These are phyloP conservation scores for Scaptomyza hsui DNA, from an alignment of 1,140 invertebrate species.

Conservation along the genomic window DNA sequence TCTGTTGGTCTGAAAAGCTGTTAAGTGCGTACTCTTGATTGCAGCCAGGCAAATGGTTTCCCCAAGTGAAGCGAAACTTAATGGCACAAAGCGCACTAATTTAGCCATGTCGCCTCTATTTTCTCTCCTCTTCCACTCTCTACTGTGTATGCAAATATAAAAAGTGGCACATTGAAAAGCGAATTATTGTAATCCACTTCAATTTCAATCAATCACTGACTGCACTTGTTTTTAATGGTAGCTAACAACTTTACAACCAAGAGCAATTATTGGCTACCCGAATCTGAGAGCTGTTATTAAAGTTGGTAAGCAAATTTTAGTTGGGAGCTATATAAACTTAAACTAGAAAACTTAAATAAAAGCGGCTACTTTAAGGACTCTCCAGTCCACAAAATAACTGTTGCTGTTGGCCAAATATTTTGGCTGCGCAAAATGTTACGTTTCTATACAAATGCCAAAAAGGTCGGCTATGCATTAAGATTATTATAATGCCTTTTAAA, in stretches of 20 bases:
- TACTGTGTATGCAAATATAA: constrained; percentile 5
- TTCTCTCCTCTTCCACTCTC: constrained; percentile 20
- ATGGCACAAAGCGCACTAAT: constrained; percentile 80
- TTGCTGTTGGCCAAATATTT: background rate
- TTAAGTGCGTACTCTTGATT: constrained; percentile 76
- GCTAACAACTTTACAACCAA: constrained; percentile 24
- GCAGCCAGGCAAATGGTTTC: constrained; percentile 57
- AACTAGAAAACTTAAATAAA: background rate
- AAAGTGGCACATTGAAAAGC: constrained; percentile 24
- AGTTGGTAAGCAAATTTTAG: background rate
- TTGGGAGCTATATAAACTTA: background rate
- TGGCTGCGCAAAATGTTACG: background rate
- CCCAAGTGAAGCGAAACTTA: constrained; percentile 73
- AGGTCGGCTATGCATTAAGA: constrained; percentile 61
- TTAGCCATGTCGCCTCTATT: constrained; percentile 26
- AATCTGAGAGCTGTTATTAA: background rate
- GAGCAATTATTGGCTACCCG: constrained; percentile 48
- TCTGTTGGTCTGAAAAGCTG: constrained; percentile 37
- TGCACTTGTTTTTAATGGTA: constrained; percentile 32
- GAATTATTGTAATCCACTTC: constrained; percentile 78
- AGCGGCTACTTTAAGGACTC: background rate
- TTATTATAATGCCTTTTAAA: constrained; percentile 53
- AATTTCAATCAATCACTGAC: constrained; percentile 53
- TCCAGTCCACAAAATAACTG: background rate
- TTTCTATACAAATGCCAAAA: constrained; percentile 45